phyloP scores from a whole-genome alignment of 2,113 vertebrate species.

The Halcyon malimbica region DNA sequence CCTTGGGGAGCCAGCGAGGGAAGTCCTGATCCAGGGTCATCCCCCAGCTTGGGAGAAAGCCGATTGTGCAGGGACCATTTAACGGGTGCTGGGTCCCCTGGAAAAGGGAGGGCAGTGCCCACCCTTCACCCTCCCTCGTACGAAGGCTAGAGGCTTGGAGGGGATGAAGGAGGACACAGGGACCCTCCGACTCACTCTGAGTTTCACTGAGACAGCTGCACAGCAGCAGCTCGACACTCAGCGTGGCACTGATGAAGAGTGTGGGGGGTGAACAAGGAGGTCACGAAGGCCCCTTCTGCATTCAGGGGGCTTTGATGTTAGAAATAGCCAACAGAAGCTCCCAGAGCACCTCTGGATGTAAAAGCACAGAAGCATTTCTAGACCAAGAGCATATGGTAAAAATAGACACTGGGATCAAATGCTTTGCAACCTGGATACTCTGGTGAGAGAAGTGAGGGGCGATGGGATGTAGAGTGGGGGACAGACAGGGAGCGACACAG shows the following conservation, averaged over 20 bases:
- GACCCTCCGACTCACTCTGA: not conserved
- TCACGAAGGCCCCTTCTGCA: not conserved
- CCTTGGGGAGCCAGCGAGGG: not conserved
- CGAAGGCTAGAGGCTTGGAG: not conserved
- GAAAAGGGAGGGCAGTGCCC: not conserved
- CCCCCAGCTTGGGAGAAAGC: not conserved
- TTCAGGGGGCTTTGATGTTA: not conserved
- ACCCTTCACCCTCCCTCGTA: accelerated
- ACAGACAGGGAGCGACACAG: not conserved
- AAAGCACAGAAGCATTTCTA: not conserved
- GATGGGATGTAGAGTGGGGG: accelerated
- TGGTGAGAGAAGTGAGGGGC: not conserved
- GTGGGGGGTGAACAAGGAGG: not conserved
- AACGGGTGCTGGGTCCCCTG: not conserved
- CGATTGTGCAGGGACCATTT: not conserved
- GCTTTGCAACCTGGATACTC: accelerated
- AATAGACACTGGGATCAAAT: accelerated
- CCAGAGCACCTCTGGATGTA: not conserved
- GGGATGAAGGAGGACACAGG: not conserved
- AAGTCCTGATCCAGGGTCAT: not conserved
- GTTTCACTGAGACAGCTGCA: not conserved
- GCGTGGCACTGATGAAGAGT: accelerated
- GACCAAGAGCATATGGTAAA: accelerated
- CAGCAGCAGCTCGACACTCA: not conserved
- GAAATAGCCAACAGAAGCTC: not conserved